Evolutionary conservation across 2,888 invertebrate species (phyloP), one percentile per base, ranked within the genome.

Genomic region (Brassicogethes aeneus): DNA sequence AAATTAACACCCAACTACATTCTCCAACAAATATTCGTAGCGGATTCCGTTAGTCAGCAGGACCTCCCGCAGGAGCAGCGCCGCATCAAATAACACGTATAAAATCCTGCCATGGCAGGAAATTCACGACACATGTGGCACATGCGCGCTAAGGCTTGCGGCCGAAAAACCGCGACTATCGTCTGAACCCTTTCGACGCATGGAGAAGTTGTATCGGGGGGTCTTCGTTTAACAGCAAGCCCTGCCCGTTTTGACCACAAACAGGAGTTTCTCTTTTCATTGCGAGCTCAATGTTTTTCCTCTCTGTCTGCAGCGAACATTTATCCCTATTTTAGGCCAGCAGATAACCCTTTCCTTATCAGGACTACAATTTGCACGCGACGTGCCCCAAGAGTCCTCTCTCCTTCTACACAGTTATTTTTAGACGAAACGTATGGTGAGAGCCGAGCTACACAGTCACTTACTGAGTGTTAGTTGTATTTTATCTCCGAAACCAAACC

Each of bases 241-340:
- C 77, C 78, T 71, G 74, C 78, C 78, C 77, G 75, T 75, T 70
- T 69, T 70, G 74, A 78, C 79, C 79, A 73, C 79, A 78, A 76
- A 76, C 73, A 71, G 74, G 71, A 71, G 72, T 71, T 68, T 72
- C 72, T 50, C 48, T 35, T 29, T 44, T 35, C 16, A 15, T 32
- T 12, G 2, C 29, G 12, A 3, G 34, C 42, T 45, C 45, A n/a
- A n/a, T n/a, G n/a, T n/a, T n/a, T 42, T 38, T 55, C 55, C 51
- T 62, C 60, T 57, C 60, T 55, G 47, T 53, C 47, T 43, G 41
- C 39, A 35, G 43, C 43, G 45, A 51, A 43, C 46, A 40, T 36
- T 31, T 33, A 10, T 16, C 16, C n/a, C 31, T 32, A n/a, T 32
- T 15, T 33, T 43, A 50, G 53, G 57, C 60, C 59, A 61, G 60